Percentiles rank a stretch among this genome's conserved stretches.
Evolutionary conservation across 2,888 invertebrate species (phyloP).

Genomic region (Geotrupes spiniger): DNA sequence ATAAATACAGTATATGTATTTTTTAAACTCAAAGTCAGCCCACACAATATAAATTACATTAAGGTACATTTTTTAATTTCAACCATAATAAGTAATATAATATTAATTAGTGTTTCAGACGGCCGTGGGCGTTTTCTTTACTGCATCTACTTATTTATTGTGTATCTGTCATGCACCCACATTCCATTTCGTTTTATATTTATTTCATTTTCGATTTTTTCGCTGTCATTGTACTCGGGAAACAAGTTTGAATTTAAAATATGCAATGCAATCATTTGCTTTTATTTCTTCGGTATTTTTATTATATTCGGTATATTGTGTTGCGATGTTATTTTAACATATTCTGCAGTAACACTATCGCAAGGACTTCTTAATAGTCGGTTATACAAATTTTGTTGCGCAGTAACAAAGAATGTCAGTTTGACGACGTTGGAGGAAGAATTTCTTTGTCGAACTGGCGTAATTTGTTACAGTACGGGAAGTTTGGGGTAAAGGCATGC

Average conservation of each 20-base stretch:
- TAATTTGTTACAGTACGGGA: no score
- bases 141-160: constrained; percentile 33
- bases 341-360: no score
- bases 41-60: constrained; percentile 22
- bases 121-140: constrained; percentile 27
- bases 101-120: constrained; percentile 28
- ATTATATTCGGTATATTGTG: constrained; percentile 7
- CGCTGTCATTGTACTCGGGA: constrained; percentile 16
- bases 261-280: constrained; percentile 14
- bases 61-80: constrained; percentile 13
- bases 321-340: constrained; percentile 2
- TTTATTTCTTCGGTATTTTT: constrained; percentile 3
- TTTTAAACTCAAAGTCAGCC: constrained; percentile 14
- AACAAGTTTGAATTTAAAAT: constrained; percentile 19
- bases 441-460: no score
- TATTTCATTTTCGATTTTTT: constrained; percentile 14
- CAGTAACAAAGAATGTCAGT: no score
- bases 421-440: no score
- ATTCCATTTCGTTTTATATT: constrained; percentile 20
- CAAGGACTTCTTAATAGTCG: no score
- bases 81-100: constrained; percentile 26
- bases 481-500: no score
- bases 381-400: no score
- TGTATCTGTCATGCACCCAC: constrained; percentile 29
- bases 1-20: constrained; percentile 22